Base-by-base conservation (phyloP, 2,888 invertebrate species). In the Philaethria dido region DNA sequence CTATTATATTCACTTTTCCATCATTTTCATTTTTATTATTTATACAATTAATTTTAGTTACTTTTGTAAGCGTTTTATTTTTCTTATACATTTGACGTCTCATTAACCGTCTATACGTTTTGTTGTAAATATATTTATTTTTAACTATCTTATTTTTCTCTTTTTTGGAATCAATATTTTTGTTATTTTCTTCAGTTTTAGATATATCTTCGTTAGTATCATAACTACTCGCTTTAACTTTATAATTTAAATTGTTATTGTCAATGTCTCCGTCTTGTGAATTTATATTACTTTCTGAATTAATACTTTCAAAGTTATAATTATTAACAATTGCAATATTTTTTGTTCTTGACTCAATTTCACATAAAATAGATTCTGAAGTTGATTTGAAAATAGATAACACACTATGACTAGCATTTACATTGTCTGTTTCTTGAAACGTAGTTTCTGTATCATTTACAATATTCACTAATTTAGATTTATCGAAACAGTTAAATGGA, bases 51-150 rank as follows among this genome's bases (percentile, higher is more conserved):
- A 6, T 2, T 44, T 62, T 54, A 3, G 36, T 52, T 47, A 14
- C 9, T 18, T 44, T 11, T 16, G 9, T 16, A 18, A n/a, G 25
- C 44, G 11, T 64, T 42, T 54, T 36, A 39, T 54, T 62, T 1
- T 22, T 52, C 8, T 11, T 39, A 18, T 6, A 39, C 42, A 18
- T 14, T 22, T 13, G 52, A 20, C 18, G 33, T 25, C 54, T 64
- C 11, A 57, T 44, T 8, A 33, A 33, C 39, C 48, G 48, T 18
- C n/a, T 61, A 13, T 61, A 69, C 55, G 61, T 64, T 64, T 64
- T 67, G 20, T 22, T 57, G n/a, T 42, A 57, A 20, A n/a, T 9
- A 42, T 9, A 22, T 5, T 42, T 57, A 22, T 11, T 11, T 42
- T 57, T 57, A n/a, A 16, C 4, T 16, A 11, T n/a, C 8, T 52